Base-by-base conservation (phyloP, 1,140 invertebrate genomes). In the Papilio dardanus region DNA sequence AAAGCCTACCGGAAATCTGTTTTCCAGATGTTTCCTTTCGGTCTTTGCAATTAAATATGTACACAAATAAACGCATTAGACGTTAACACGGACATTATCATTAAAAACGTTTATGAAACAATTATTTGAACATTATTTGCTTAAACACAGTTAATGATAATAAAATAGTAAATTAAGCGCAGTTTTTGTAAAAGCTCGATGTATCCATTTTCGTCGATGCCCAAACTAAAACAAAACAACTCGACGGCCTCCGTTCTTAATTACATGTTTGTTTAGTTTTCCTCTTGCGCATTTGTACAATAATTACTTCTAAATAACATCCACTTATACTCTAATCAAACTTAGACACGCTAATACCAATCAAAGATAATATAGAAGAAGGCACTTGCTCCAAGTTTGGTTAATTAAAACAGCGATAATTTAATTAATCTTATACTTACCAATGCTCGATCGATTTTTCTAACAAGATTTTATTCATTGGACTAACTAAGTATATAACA, bases 201-300 rank as follows among this genome's bases (percentile, higher is more conserved):
- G 46, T 54, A 58, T 62, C 21, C 71, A 58, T 73, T 73, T 73
- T 58, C 46, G 71, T 73, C 42, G 69, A 71, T 50, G 46, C 28
- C 46, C 71, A 58, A 73, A 73, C 50, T 30, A 58, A 73, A 33
- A 50, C 30, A 33, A 37, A 73, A 58, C 46, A 58, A 71, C 24
- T 73, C 31, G 69, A 31, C 28, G 71, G 46, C 7, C n/a, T 58
- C 71, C 46, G 35, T 73, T 73, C 71, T 73, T 73, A 58, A 73
- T 73, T 73, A 58, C 30, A 58, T 54, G 58, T 73, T 33, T 35
- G 71, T 54, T 73, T 71, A 46, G 68, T 50, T 73, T 73, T 54
- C 71, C 71, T 54, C 30, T n/a, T 54, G 16, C 46, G 28, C 42
- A 30, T 58, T 73, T 73, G 16, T 40, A n/a, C 37, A 30, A 6